These are phyloP conservation scores for Monomorium pharaonis DNA, from an alignment of 1,140 invertebrate genomes.

Conservation along the genomic window DNA sequence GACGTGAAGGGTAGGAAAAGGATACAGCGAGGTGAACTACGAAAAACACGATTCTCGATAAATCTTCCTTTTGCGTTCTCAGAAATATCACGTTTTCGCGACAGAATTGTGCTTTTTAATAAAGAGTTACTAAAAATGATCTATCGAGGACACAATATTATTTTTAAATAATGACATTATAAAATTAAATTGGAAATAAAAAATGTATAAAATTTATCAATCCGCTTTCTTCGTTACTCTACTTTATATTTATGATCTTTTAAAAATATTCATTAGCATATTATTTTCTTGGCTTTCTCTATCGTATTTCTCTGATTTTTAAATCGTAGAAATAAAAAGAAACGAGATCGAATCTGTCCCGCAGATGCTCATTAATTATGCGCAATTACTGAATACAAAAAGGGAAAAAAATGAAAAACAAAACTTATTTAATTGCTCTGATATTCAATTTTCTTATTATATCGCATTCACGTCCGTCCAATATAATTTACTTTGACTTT, in stretches of 20 bases:
- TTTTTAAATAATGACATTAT: not conserved
- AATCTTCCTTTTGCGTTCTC: not conserved
- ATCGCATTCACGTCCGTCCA: not conserved
- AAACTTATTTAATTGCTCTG: not conserved
- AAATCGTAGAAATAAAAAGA: not conserved
- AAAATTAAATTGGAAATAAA: not conserved
- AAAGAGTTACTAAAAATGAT: not conserved
- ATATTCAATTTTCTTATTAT: not conserved
- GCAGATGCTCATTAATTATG: constrained; percentile 2
- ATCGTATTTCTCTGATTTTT: not conserved
- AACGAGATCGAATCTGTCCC: not conserved
- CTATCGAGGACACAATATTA: not conserved
- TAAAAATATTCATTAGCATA: not conserved
- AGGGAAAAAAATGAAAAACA: not conserved
- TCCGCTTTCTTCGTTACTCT: not conserved
- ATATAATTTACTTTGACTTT: not conserved
- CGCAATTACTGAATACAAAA: not conserved
- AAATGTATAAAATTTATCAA: not conserved
- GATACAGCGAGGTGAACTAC: not conserved
- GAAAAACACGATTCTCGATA: not conserved
- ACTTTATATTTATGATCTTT: not conserved
- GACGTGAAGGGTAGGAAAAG: not conserved
- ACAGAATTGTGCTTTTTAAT: constrained; percentile 7
- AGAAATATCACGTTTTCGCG: constrained; percentile 8
- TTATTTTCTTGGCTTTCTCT: not conserved